phyloP scores from a whole-genome alignment of 2,888 invertebrate genomes.

The Agrypnus murinus region DNA sequence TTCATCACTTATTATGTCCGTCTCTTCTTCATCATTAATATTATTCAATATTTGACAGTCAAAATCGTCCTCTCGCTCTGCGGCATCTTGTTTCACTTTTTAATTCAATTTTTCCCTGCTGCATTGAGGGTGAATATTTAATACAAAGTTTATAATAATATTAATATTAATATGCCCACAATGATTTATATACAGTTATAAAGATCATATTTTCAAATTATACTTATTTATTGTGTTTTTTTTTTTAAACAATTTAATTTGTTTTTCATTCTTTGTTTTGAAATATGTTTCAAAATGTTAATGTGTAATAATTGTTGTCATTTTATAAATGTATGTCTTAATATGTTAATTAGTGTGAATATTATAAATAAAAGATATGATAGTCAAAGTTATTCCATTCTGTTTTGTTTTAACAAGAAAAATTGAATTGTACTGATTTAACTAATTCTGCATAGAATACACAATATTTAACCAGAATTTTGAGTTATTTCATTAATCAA shows the following conservation, averaged over 20 bases:
- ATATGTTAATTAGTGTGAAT: too few species aligned
- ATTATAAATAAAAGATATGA: too few species aligned
- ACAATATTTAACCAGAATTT: too few species aligned
- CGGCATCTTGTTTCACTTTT: conserved; percentile 59
- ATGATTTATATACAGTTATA: conserved; percentile 14
- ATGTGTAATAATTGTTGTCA: conserved; percentile 20
- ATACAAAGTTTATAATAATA: conserved; percentile 32
- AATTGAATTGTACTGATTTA: too few species aligned
- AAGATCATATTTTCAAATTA: conserved; percentile 22
- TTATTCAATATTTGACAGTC: conserved; percentile 47
- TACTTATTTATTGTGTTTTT: conserved; percentile 19
- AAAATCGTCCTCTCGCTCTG: conserved; percentile 44
- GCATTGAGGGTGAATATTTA: conserved; percentile 34
- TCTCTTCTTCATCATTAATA: conserved; percentile 17
- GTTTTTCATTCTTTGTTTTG: conserved; percentile 39
- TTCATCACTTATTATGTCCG: background rate
- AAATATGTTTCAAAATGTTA: conserved; percentile 60
- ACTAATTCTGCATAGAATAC: too few species aligned
- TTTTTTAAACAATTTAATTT: background rate
- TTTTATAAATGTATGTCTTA: conserved; percentile 17
- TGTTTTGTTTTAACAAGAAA: too few species aligned
- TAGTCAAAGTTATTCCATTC: too few species aligned
- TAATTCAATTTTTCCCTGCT: conserved; percentile 42
- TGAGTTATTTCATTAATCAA: too few species aligned
- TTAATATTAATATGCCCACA: conserved; percentile 33